Percentiles rank a stretch among this genome's conserved stretches.
These are phyloP conservation scores for Tokudaia tokunoshimensis DNA, from an alignment of 2,797 vertebrate genomes.

Conservation along the genomic window DNA sequence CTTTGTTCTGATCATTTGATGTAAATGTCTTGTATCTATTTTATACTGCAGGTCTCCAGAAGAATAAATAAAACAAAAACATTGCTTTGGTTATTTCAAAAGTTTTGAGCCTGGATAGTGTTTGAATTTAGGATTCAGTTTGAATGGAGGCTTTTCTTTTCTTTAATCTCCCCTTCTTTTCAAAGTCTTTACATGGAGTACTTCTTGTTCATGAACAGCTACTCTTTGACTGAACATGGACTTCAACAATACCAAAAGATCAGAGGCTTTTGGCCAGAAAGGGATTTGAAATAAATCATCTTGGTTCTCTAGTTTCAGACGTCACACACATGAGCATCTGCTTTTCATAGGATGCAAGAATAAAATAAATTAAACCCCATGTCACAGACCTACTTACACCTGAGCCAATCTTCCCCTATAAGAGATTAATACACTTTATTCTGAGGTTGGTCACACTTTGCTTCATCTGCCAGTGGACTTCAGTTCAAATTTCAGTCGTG, in stretches of 20 bases:
- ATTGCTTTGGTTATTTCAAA: constrained; percentile 50
- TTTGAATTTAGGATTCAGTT: constrained; percentile 52
- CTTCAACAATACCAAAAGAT: constrained; percentile 52
- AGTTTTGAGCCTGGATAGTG: constrained; percentile 26
- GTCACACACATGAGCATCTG: background rate
- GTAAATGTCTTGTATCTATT: constrained; percentile 57
- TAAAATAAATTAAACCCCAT: constrained; percentile 31
- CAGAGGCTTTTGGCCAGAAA: constrained; percentile 57
- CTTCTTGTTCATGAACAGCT: constrained; percentile 49
- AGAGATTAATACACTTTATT: constrained; percentile 1
- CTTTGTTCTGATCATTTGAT: constrained; percentile 69
- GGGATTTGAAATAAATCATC: background rate
- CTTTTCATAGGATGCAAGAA: background rate
- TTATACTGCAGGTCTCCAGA: constrained; percentile 53
- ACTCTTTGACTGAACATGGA: constrained; percentile 59
- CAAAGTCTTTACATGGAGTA: background rate
- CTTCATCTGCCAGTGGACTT: background rate
- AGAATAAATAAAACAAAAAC: constrained; percentile 69
- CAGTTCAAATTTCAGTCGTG: constrained; percentile 18
- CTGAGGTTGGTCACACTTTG: background rate
- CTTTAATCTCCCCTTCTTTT: background rate
- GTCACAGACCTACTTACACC: constrained; percentile 11
- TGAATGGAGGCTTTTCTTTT: background rate
- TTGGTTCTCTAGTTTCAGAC: constrained; percentile 39
- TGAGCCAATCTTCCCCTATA: background rate